Conservation (phyloP, 2,797 vertebrate species). For the Micropoecilia bifurca region DNA sequence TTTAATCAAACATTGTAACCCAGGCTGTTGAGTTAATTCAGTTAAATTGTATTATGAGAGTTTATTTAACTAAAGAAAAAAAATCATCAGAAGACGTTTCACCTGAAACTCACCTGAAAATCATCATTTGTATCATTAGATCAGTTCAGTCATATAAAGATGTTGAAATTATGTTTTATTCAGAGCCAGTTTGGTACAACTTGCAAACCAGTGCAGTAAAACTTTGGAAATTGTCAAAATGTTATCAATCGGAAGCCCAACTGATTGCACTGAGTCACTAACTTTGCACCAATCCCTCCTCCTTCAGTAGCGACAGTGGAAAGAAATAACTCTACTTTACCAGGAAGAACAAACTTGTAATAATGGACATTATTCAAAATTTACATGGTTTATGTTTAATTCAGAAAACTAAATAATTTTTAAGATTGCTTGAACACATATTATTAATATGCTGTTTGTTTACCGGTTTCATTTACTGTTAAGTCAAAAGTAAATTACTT, state of each 20-base stretch:
- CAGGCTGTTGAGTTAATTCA: neutral
- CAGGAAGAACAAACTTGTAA: neutral
- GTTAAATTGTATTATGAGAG: neutral
- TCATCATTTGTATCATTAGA: neutral
- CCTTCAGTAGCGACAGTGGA: neutral
- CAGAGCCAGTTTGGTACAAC: neutral
- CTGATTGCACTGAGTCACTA: neutral
- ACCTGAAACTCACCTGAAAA: too few relatives aligned
- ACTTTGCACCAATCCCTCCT: neutral
- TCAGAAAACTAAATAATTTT: too few relatives aligned
- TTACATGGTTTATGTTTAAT: too few relatives aligned
- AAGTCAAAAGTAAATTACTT: too few relatives aligned
- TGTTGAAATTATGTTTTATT: too few relatives aligned
- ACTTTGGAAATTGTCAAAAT: neutral
- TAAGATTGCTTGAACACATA: too few relatives aligned
- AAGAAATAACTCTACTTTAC: neutral
- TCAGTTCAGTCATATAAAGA: neutral
- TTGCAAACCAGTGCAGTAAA: neutral
- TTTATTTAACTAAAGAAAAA: neutral
- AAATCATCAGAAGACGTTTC: neutral
- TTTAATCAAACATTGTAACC: neutral
- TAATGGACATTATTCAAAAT: too few relatives aligned
- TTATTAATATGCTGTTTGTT: too few relatives aligned
- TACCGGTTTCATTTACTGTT: too few relatives aligned
- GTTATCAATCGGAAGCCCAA: neutral